Evolutionary conservation across 2,888 invertebrate genomes (phyloP).

Genomic region (Eucera pruinosa): DNA sequence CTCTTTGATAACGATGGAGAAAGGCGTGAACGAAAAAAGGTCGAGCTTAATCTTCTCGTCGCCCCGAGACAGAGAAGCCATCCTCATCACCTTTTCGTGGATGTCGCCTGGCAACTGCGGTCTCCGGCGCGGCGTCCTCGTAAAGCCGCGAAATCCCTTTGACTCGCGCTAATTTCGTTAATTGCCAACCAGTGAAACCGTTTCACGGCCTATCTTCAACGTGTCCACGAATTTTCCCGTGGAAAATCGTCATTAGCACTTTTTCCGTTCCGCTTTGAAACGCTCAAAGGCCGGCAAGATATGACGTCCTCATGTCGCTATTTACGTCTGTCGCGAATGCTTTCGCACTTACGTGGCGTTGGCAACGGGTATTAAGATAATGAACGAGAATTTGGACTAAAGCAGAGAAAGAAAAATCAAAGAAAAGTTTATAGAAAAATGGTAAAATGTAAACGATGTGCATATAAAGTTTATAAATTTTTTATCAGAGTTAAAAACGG

Average conservation of each 20-base stretch:
- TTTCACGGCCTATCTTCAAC: constrained; percentile 8
- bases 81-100: constrained; percentile 29
- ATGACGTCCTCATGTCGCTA: background rate
- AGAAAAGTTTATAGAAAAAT: background rate
- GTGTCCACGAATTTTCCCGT: constrained; percentile 36
- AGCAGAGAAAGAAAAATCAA: background rate
- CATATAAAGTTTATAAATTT: background rate
- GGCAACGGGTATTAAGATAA: background rate
- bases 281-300: background rate
- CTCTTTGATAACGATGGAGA: constrained; percentile 51
- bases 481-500: no score
- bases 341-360: constrained; percentile 11
- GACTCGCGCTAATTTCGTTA: constrained; percentile 67
- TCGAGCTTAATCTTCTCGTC: constrained; percentile 56
- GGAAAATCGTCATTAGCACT: constrained; percentile 32
- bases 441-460: background rate
- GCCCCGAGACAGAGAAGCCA: constrained; percentile 15
- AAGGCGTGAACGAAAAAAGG: constrained; percentile 56
- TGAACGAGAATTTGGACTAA: background rate
- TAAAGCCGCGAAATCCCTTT: constrained; percentile 69
- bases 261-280: background rate
- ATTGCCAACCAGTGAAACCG: constrained; percentile 50
- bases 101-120: constrained; percentile 46
- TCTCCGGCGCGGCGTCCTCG: constrained; percentile 10
- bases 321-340: constrained; percentile 8